Evolutionary conservation across 2,888 invertebrate species (phyloP).

Genomic region (Metacarcinus magister): DNA sequence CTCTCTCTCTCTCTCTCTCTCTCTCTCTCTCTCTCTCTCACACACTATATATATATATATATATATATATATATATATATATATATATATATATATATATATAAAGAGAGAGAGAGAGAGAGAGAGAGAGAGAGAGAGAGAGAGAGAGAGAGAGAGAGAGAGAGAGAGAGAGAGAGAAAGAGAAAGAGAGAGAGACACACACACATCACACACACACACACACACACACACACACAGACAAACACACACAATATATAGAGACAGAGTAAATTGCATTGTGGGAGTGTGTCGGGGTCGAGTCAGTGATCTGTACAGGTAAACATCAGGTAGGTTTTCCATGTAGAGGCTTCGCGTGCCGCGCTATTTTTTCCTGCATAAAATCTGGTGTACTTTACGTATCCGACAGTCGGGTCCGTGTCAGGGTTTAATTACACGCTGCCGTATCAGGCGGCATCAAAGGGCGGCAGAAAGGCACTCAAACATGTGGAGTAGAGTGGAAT

Average conservation of each 20-base stretch:
- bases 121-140: too few relatives aligned
- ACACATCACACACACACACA: slow-evolving; percentile 61
- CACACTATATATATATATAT: too few relatives aligned
- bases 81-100: too few relatives aligned
- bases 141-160: too few relatives aligned
- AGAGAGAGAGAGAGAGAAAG: too few relatives aligned
- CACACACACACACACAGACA: slow-evolving; percentile 37
- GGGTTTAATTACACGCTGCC: neutral
- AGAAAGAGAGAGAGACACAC: too few relatives aligned
- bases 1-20: slow-evolving; percentile 28
- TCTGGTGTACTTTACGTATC: neutral
- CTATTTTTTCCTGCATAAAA: neutral
- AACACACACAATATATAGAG: neutral
- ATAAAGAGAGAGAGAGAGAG: too few relatives aligned
- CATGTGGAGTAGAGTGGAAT: neutral
- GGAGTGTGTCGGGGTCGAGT: neutral
- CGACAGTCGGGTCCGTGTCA: neutral
- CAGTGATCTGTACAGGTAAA: neutral
- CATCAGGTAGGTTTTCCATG: neutral
- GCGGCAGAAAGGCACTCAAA: neutral
- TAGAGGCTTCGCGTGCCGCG: neutral
- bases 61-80: too few relatives aligned
- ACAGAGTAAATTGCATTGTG: neutral
- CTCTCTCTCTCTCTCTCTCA: neutral
- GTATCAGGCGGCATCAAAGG: neutral